A percentile compares a stretch with the other conserved stretches of the same genome.
Evolutionary conservation across 2,113 vertebrate genomes (phyloP).

Genomic region (Anas platyrhynchos): DNA sequence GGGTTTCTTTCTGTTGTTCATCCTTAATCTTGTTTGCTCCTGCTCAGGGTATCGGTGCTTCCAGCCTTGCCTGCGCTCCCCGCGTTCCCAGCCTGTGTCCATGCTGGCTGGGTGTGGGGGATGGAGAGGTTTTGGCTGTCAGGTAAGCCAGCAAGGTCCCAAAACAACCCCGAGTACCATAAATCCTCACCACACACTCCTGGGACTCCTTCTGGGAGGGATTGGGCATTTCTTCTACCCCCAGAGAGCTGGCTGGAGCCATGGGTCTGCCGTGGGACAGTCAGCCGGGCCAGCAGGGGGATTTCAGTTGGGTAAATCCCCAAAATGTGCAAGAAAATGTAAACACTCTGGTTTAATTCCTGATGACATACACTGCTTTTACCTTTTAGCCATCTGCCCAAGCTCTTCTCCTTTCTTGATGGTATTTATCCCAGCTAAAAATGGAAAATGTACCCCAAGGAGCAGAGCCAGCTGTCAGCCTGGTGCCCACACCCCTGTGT

Average conservation of each 20-base stretch:
- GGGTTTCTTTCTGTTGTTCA: background rate
- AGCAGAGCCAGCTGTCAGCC: background rate
- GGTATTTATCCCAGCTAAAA: background rate
- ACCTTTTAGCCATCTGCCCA: background rate
- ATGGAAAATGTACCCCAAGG: background rate
- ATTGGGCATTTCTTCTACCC: background rate
- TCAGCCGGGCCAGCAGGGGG: background rate
- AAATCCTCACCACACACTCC: background rate
- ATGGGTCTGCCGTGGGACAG: background rate
- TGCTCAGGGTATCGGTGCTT: no score
- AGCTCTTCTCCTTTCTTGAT: background rate
- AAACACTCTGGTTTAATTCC: background rate
- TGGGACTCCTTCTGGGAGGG: background rate
- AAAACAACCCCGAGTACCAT: background rate
- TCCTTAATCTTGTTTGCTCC: background rate
- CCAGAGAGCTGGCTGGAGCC: background rate
- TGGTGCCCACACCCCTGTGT: background rate
- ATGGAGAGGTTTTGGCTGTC: background rate
- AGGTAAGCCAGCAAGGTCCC: background rate
- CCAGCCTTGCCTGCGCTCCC: background rate
- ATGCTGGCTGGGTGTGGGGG: background rate
- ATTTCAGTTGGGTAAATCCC: background rate
- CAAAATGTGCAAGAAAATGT: background rate
- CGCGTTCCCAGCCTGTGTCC: rapidly evolving
- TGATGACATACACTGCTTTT: background rate